phyloP scores from a whole-genome alignment of 2,113 vertebrate species.

The Motacilla tschutschensis region DNA sequence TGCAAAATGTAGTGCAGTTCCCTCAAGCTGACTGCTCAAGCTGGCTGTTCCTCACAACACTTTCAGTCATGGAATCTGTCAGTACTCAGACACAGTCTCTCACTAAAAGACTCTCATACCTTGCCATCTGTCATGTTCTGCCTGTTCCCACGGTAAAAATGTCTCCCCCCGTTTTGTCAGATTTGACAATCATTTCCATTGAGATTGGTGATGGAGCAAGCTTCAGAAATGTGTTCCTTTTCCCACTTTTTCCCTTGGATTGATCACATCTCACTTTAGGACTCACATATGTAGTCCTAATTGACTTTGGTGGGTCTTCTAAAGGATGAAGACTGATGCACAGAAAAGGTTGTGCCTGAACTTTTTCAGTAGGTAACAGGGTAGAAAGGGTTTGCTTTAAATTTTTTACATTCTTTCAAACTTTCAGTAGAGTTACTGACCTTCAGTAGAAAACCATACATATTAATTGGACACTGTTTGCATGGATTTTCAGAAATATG shows the following conservation, averaged over 20 bases:
- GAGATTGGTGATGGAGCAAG: neutral
- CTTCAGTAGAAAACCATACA: neutral
- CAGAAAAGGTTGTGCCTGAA: neutral
- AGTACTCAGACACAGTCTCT: constrained; percentile 19
- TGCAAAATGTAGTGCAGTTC: neutral
- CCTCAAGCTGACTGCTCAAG: neutral
- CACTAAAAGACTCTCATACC: neutral
- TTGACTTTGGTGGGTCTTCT: neutral
- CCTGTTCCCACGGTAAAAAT: neutral
- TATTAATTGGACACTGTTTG: neutral
- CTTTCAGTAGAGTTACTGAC: fast-evolving
- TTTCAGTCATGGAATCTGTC: neutral
- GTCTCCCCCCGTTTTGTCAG: neutral
- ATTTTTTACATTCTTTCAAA: neutral
- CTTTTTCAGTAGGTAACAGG: neutral
- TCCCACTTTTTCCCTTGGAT: neutral
- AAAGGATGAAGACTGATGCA: neutral
- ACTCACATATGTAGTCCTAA: neutral
- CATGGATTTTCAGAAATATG: neutral
- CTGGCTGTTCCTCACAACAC: neutral
- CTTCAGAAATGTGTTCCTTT: neutral
- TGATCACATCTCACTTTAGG: neutral
- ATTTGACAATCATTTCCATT: neutral
- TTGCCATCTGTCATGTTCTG: constrained; percentile 31
- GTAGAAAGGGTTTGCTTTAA: neutral